Conservation (phyloP, 2,888 invertebrate species). For the Nasonia oneida region DNA sequence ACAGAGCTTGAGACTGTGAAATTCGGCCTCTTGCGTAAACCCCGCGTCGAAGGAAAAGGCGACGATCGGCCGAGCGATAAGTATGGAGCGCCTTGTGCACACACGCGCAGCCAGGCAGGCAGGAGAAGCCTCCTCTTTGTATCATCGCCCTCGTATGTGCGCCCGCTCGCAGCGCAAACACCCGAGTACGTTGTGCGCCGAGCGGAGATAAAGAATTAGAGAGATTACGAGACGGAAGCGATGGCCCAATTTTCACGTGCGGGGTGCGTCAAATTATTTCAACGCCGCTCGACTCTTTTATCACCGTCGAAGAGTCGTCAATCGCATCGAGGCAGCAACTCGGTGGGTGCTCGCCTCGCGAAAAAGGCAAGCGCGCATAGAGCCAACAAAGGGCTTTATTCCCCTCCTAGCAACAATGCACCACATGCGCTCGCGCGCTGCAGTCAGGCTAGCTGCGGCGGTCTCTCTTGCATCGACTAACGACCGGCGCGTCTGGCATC, state of each 20-base stretch:
- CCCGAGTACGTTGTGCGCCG: too few species aligned
- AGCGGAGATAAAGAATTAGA: not conserved
- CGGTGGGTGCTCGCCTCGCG: too few species aligned
- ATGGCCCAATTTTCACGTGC: too few species aligned
- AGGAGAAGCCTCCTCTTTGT: too few species aligned
- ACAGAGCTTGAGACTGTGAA: not conserved
- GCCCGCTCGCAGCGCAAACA: too few species aligned
- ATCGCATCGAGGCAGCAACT: not conserved
- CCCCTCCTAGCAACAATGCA: conserved; percentile 14
- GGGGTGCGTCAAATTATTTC: too few species aligned
- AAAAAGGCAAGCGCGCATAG: not conserved
- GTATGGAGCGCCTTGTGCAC: not conserved
- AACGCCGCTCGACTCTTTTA: too few species aligned
- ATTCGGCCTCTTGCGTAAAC: conserved; percentile 19
- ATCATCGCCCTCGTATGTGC: too few species aligned
- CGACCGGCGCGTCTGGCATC: not conserved
- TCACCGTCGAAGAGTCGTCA: not conserved
- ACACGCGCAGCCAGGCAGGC: too few species aligned
- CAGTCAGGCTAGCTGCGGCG: not conserved
- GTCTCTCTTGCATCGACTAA: too few species aligned
- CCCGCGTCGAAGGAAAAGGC: too few species aligned
- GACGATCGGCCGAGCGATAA: too few species aligned
- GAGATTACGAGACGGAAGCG: conserved; percentile 12
- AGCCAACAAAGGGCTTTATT: not conserved
- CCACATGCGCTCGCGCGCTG: not conserved